Base-by-base conservation (phyloP, 1,140 invertebrate genomes). In the Ganaspis sp. region DNA sequence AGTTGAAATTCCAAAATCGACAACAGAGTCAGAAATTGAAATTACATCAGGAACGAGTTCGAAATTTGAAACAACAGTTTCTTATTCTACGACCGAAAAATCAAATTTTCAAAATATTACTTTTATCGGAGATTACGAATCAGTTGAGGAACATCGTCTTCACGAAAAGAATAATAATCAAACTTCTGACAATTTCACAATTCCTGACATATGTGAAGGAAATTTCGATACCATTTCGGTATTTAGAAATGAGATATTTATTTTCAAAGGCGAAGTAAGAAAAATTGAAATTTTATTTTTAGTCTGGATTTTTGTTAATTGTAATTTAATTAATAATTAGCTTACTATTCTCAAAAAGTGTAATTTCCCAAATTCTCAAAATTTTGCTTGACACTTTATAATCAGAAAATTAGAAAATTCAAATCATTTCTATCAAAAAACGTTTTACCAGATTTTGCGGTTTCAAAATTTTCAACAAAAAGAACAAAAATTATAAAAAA, bases 181-280 rank as follows among this genome's bases (percentile, higher is more conserved):
- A 26, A 29, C 4, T 15, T 23, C 2, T 11, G 21, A 26, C 4
- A 64, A 64, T 26, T 26, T 26, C 3, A 64, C 58, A n/a, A 64
- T 64, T 64, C 58, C 58, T 64, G 58, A 64, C 12, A 64, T 64
- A 6, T 64, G 58, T 8, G 23, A 64, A 64, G 58, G 58, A 1
- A 64, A 64, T 64, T 64, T 64, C 29, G 58, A 64, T 29, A n/a
- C 58, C 8, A 29, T 64, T 64, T 64, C 58, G n/a, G 23, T 64
- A n/a, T 29, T 64, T n/a, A 26, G 58, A 29, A 64, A 64, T 4
- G 58, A 64, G 29, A 15, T 64, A 26, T 64, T 64, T 8, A 29
- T 64, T 64, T 64, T 64, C n/a, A 64, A 64, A 64, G 58, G 58
- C 26, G 58, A 64, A 9, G 58, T 64, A n/a, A 64, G 58, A n/a